phyloP scores from a whole-genome alignment of 2,888 invertebrate genomes.

The Nephrotoma flavescens region DNA sequence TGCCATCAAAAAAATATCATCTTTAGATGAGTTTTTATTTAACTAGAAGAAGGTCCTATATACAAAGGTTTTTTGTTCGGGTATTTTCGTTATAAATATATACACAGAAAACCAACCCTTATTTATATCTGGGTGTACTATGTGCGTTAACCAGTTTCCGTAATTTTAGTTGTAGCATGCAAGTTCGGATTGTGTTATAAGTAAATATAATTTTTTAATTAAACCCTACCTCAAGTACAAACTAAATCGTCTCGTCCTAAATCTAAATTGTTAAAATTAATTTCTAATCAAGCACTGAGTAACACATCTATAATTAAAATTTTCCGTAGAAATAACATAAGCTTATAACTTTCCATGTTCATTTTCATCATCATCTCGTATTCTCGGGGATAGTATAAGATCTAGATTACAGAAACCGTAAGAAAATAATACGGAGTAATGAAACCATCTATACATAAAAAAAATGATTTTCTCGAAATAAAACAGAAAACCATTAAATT shows the following conservation, averaged over 20 bases:
- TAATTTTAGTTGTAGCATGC: neutral
- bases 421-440: neutral
- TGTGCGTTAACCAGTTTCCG: neutral
- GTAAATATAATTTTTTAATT: neutral
- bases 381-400: neutral
- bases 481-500: neutral
- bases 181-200: neutral
- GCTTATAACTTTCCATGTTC: neutral
- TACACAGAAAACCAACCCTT: neutral
- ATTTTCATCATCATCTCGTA: neutral
- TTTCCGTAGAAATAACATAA: neutral
- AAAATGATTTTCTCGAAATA: neutral
- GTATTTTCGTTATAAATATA: neutral
- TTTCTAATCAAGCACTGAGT: neutral
- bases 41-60: neutral
- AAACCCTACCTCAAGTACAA: neutral
- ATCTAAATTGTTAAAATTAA: neutral
- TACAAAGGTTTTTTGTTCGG: neutral
- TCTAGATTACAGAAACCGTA: neutral
- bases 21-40: neutral
- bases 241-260: neutral
- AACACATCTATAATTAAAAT: neutral
- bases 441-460: neutral
- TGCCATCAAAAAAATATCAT: neutral
- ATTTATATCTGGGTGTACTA: neutral